A percentile compares a stretch with the other conserved stretches of the same genome.
These are phyloP conservation scores for Cebidichthys violaceus DNA, from an alignment of 2,113 vertebrate species.

Conservation along the genomic window DNA sequence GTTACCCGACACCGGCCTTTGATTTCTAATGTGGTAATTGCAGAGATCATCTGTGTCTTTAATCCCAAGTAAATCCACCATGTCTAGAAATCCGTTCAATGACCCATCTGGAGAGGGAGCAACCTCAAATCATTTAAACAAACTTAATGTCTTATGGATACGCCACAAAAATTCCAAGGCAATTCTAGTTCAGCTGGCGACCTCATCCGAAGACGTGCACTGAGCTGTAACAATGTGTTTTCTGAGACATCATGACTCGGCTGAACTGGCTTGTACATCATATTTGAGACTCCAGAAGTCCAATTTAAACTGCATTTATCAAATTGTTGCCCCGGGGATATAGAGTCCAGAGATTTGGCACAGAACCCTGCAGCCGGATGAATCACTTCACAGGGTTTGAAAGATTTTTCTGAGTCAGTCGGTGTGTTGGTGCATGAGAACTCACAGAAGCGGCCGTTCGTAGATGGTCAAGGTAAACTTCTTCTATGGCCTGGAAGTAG, in stretches of 20 bases:
- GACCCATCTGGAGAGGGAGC: background rate
- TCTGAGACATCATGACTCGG: background rate
- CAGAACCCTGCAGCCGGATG: background rate
- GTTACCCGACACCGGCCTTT: background rate
- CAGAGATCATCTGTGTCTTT: background rate
- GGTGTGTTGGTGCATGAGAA: conserved; percentile 1
- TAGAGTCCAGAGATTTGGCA: background rate
- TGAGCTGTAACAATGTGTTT: background rate
- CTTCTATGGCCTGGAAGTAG: conserved; percentile 98
- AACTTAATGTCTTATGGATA: background rate
- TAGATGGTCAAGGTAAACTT: conserved; percentile 97
- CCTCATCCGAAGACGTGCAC: background rate
- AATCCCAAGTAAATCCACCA: background rate
- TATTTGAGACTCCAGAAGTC: background rate
- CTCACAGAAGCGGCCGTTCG: conserved; percentile 91
- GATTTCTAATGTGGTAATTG: background rate
- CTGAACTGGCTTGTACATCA: background rate
- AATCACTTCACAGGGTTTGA: conserved; percentile 3
- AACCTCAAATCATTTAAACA: background rate
- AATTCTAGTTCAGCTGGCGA: background rate
- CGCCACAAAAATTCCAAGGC: background rate
- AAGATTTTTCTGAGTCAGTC: background rate
- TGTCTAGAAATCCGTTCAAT: background rate
- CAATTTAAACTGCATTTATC: background rate
- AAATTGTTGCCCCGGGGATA: background rate